Percentiles rank a stretch among this genome's conserved stretches.
These are phyloP conservation scores for Tinea trinotella DNA, from an alignment of 2,888 invertebrate species.

Conservation along the genomic window DNA sequence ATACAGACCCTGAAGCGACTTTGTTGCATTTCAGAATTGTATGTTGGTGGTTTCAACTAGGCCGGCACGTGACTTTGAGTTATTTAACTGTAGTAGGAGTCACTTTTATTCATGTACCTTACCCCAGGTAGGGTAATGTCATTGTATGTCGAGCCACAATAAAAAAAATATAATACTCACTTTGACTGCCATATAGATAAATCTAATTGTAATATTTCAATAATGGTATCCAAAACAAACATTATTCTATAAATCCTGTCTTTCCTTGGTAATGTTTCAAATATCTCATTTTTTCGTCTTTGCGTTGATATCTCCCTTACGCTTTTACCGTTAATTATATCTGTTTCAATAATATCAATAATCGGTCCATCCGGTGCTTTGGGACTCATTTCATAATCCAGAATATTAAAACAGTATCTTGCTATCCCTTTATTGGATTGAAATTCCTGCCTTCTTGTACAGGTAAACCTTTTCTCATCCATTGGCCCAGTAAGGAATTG, in stretches of 20 bases:
- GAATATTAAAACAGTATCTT: conserved; percentile 51
- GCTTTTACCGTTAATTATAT: conserved; percentile 45
- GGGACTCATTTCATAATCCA: conserved; percentile 47
- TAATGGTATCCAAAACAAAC: conserved; percentile 57
- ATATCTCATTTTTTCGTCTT: conserved; percentile 55
- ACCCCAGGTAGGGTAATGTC: too few relatives aligned
- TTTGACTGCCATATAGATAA: conserved; percentile 70
- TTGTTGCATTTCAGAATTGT: too few relatives aligned
- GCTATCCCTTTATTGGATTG: conserved; percentile 35
- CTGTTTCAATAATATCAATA: conserved; percentile 41
- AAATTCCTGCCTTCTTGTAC: conserved; percentile 45
- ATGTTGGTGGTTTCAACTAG: too few relatives aligned
- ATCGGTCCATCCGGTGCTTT: conserved; percentile 46
- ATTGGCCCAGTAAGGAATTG: conserved; percentile 48
- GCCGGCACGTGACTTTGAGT: too few relatives aligned
- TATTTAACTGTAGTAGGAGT: too few relatives aligned
- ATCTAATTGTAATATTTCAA: conserved; percentile 70
- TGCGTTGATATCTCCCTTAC: conserved; percentile 53
- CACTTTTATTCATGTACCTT: too few relatives aligned
- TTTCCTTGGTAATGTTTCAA: conserved; percentile 42
- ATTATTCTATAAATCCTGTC: conserved; percentile 66
- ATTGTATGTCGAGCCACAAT: not conserved
- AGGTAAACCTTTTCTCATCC: conserved; percentile 42
- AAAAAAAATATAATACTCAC: conserved; percentile 29
- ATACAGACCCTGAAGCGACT: too few relatives aligned